Evolutionary conservation across 1,140 invertebrate species (phyloP).

Genomic region (Liolophura sinensis): DNA sequence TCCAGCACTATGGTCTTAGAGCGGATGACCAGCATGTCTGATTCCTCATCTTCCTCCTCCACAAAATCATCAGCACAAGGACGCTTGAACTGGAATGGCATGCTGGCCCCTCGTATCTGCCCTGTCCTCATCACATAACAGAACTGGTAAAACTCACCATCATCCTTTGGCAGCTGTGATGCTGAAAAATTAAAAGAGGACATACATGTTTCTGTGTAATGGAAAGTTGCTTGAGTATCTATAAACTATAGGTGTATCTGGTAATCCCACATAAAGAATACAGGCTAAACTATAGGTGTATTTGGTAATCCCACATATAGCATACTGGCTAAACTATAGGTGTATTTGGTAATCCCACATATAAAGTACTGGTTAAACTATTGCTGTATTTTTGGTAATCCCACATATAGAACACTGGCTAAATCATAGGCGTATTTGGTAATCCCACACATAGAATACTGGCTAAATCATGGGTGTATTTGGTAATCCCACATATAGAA

Average conservation of each 20-base stretch:
- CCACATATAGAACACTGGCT: not conserved
- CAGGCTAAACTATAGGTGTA: too few relatives aligned
- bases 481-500: too few relatives aligned
- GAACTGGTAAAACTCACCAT: constrained; percentile 60
- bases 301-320: too few relatives aligned
- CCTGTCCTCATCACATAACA: constrained; percentile 52
- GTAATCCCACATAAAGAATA: too few relatives aligned
- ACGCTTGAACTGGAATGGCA: constrained; percentile 56
- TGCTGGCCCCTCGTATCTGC: constrained; percentile 55
- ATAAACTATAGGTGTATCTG: not conserved
- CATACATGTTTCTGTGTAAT: not conserved
- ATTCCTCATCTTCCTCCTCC: constrained; percentile 51
- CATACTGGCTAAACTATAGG: too few relatives aligned
- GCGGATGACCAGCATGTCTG: constrained; percentile 51
- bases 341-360: too few relatives aligned
- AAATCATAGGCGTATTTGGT: too few relatives aligned
- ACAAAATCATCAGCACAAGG: constrained; percentile 52
- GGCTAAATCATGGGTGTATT: not conserved
- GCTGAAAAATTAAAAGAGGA: constrained; percentile 33
- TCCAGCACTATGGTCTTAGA: constrained; percentile 43
- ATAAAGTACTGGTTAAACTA: too few relatives aligned
- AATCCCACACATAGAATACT: not conserved
- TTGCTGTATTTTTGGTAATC: not conserved
- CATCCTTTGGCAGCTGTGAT: constrained; percentile 52
- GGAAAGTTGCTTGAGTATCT: not conserved